Conservation (phyloP, 2,888 invertebrate genomes). For the Dryocosmus kuriphilus region DNA sequence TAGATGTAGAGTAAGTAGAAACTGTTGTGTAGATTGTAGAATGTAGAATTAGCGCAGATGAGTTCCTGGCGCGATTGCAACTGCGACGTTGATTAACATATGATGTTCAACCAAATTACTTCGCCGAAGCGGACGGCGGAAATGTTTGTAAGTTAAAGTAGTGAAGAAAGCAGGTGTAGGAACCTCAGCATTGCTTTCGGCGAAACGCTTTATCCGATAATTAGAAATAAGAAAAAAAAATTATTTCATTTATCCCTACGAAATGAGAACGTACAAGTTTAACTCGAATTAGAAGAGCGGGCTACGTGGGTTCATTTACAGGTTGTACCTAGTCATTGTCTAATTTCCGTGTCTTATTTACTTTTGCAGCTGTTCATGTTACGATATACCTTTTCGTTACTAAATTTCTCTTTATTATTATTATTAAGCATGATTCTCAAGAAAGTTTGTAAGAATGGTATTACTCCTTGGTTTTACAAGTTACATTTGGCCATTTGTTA, state of each 20-base stretch:
- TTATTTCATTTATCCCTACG: constrained; percentile 23
- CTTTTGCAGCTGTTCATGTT: constrained; percentile 11
- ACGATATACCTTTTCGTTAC: not conserved
- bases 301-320: not conserved
- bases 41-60: constrained; percentile 54
- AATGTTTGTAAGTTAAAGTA: constrained; percentile 49
- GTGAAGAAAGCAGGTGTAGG: constrained; percentile 48
- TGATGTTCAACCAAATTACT: constrained; percentile 57
- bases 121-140: constrained; percentile 48
- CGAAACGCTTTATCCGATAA: constrained; percentile 42
- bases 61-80: constrained; percentile 58
- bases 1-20: constrained; percentile 13
- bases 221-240: constrained; percentile 39
- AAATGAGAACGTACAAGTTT: constrained; percentile 46
- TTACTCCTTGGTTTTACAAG: too few species aligned
- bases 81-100: constrained; percentile 61
- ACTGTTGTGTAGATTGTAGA: not conserved
- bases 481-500: too few species aligned
- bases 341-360: constrained; percentile 23
- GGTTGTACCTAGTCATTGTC: constrained; percentile 26
- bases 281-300: constrained; percentile 17
- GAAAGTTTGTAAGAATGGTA: not conserved
- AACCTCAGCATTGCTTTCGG: constrained; percentile 43
- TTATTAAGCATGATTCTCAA: not conserved
- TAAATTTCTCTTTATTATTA: not conserved